Evolutionary conservation across 2,797 vertebrate species (phyloP), one percentile per base, ranked within the genome.

Genomic region (Thunnus albacares): DNA sequence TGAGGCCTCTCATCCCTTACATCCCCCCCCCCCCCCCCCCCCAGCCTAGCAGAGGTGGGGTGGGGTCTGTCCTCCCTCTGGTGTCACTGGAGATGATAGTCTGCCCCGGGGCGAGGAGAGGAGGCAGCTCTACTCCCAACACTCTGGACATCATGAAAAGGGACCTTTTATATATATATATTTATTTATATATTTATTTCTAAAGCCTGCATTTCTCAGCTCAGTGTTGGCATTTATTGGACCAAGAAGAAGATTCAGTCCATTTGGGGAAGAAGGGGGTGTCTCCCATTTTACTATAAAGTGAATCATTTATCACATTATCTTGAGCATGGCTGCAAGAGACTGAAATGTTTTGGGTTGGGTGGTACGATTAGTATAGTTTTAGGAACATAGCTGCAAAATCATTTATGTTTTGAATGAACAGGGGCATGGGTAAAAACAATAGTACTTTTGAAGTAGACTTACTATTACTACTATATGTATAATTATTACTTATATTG

Each of bases 61-160:
- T 47, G 77, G 81, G 82, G 80, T 75, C 77, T 80, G 75, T 61
- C 84, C 75, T 83, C 74, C 81, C 89, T 87, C 87, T 79, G 81
- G 86, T 93, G 90, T 92, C 92, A 91, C 89, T 76, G 84, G 85
- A 93, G 90, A 92, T 92, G 87, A 94, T 92, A 87, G 90, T 82
- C 86, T 83, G 77, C 91, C 93, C 90, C 30, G 69, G 76, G 92
- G 93, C 92, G 73, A 90, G 89, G 85, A 49, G 77, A 71, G 70
- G 81, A 91, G 47, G 80, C 79, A 69, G 87, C 86, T 73, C 62
- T 41, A 75, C 88, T 88, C 84, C 82, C 81, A 82, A 74, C 81
- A 82, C 77, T 83, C 75, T 63, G 89, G 72, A 69, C 73, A 52
- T 80, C 86, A 91, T 92, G 83, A 93, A 91, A 90, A 68, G 75